Evolutionary conservation across 2,113 vertebrate species (phyloP), one percentile per base, ranked within the genome.

Genomic region (Himantopus leucocephalus): DNA sequence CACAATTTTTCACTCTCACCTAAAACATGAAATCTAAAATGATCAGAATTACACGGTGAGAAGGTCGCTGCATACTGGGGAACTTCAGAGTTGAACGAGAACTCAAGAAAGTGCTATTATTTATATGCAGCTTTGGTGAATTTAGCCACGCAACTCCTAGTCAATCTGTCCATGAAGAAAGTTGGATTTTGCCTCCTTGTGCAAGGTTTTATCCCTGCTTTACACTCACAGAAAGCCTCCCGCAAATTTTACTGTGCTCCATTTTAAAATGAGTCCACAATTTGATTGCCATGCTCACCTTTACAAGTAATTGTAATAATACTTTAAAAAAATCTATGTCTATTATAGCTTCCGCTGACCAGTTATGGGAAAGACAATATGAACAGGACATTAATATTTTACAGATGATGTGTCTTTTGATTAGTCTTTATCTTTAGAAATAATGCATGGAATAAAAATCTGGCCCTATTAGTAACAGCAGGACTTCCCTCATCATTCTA

Each of bases 341-440:
- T 76, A 24, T 71, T 91, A 67, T 5, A 91, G 30, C 34, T 85
- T 94, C 85, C 94, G 52, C 34, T 84, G 64, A 67, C 30, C 63
- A 83, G 9, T 37, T 85, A 26, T 48, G 27, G 47, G 41, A 86
- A 90, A 88, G 39, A 30, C 5, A 64, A 16, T 21, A 62, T 0
- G 2, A 81, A 70, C 52, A 64, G 32, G 83, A 71, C 30, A 55
- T 52, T 55, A 67, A 5, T 55, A 92, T 45, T 73, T 81, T 37
- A 76, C 60, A 66, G 67, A 67, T 22, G 6, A 77, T 59, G 16
- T 37, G 55, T 80, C 41, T 84, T 80, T 77, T 89, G 17, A 63
- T 91, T 50, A 59, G 39, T 71, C 35, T 88, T 68, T 70, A 52
- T 76, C 59, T 86, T 87, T 71, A 78, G 27, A 84, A 95, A 66